These are phyloP conservation scores for Syrrhaptes paradoxus DNA, from an alignment of 2,113 vertebrate species.

Conservation along the genomic window DNA sequence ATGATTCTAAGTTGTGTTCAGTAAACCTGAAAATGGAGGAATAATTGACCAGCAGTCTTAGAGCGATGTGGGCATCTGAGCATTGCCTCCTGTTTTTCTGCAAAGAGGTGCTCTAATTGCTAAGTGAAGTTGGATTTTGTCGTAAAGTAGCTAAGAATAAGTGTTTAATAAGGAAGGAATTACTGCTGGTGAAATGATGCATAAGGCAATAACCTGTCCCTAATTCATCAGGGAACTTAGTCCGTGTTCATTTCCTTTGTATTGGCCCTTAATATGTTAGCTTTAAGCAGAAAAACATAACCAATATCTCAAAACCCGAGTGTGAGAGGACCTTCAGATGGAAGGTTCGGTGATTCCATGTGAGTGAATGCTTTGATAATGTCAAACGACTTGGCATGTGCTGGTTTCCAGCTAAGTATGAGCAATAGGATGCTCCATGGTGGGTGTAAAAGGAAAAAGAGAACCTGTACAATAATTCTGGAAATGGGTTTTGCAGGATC, in stretches of 20 bases:
- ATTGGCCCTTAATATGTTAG: background rate
- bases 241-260: background rate
- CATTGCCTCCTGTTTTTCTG: background rate
- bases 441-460: background rate
- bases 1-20: background rate
- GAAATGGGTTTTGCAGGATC: background rate
- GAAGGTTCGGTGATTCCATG: background rate
- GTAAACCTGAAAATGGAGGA: background rate
- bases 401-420: background rate
- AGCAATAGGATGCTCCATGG: background rate
- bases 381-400: background rate
- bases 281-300: background rate
- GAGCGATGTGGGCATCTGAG: background rate
- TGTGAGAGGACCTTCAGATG: background rate
- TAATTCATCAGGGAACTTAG: background rate
- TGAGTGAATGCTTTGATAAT: background rate
- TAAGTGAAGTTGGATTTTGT: background rate
- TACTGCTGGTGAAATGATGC: background rate
- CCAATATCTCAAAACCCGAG: background rate
- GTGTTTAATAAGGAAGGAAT: background rate
- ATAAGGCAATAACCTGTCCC: background rate
- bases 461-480: background rate
- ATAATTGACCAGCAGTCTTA: background rate
- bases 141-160: background rate
- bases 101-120: background rate